phyloP scores from a whole-genome alignment of 2,797 vertebrate species.

The Platyrinchus mystaceus region DNA sequence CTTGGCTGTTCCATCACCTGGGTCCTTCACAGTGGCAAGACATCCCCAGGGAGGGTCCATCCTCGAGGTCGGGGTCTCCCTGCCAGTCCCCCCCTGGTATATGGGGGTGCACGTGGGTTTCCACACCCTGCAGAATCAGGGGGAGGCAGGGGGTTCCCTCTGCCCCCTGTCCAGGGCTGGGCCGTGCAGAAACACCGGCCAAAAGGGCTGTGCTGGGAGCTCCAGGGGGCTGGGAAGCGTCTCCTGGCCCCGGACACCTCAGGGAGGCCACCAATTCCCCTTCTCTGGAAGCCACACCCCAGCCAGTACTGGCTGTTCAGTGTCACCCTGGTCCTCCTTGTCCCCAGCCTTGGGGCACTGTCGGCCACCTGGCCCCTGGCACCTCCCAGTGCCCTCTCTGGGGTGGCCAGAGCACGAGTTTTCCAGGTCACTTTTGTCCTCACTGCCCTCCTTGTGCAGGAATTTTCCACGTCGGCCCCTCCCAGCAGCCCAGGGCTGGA shows the following conservation, averaged over 20 bases:
- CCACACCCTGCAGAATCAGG: fast-evolving
- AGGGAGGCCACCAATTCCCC: not conserved
- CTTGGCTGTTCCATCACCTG: fast-evolving
- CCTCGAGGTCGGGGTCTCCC: fast-evolving
- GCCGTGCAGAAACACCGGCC: fast-evolving
- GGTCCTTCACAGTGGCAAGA: not conserved
- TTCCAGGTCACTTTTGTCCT: fast-evolving
- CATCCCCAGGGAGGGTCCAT: fast-evolving
- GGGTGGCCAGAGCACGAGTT: fast-evolving
- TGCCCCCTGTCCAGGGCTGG: not conserved
- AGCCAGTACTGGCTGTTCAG: fast-evolving
- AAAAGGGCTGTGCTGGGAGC: not conserved
- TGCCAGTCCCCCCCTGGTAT: fast-evolving
- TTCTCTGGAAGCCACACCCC: not conserved
- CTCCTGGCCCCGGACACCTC: fast-evolving
- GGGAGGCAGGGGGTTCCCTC: fast-evolving
- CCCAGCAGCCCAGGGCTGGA: not conserved
- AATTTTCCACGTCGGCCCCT: fast-evolving
- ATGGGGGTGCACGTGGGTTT: fast-evolving
- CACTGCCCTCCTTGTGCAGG: not conserved
- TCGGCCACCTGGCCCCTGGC: not conserved
- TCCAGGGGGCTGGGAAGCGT: fast-evolving
- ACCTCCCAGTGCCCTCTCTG: fast-evolving
- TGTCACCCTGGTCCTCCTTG: not conserved
- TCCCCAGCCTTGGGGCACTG: not conserved